Evolutionary conservation across 2,888 invertebrate genomes (phyloP).

Genomic region (Hylaea fasciaria): DNA sequence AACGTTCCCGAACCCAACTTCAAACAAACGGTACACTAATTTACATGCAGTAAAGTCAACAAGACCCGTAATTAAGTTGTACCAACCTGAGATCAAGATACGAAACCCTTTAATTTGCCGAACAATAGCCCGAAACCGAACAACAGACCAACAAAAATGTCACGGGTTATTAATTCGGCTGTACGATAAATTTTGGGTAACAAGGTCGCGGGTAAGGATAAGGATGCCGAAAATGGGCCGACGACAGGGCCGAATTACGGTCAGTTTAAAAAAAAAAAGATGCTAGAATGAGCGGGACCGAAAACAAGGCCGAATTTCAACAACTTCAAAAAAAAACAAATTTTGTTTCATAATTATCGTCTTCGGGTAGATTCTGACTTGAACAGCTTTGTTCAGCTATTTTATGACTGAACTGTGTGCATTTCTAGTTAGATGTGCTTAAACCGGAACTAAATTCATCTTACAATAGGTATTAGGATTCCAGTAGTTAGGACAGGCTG

Average conservation of each 20-base stretch:
- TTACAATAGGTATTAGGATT: too few species aligned
- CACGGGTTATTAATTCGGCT: conserved; percentile 29
- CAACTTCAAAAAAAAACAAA: too few species aligned
- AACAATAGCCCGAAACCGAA: conserved; percentile 23
- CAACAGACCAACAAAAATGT: conserved; percentile 28
- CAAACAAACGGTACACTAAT: conserved; percentile 10
- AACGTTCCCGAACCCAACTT: not conserved
- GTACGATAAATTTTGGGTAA: conserved; percentile 13
- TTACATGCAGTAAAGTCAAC: conserved; percentile 16
- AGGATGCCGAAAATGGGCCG: conserved; percentile 4
- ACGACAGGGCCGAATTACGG: conserved; percentile 7
- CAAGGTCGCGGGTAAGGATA: not conserved
- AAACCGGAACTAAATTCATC: too few species aligned
- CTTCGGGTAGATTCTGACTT: too few species aligned
- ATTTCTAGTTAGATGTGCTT: too few species aligned
- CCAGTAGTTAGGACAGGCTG: too few species aligned
- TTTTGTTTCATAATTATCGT: too few species aligned
- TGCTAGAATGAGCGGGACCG: too few species aligned
- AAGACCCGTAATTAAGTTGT: conserved; percentile 27
- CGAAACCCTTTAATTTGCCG: conserved; percentile 24
- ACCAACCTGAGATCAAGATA: conserved; percentile 24
- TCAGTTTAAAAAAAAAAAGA: not conserved
- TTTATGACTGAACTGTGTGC: too few species aligned
- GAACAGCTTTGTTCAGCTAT: too few species aligned
- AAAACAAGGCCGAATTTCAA: too few species aligned